Evolutionary conservation across 2,888 invertebrate genomes (phyloP).

Genomic region (Cyaniris semiargus): DNA sequence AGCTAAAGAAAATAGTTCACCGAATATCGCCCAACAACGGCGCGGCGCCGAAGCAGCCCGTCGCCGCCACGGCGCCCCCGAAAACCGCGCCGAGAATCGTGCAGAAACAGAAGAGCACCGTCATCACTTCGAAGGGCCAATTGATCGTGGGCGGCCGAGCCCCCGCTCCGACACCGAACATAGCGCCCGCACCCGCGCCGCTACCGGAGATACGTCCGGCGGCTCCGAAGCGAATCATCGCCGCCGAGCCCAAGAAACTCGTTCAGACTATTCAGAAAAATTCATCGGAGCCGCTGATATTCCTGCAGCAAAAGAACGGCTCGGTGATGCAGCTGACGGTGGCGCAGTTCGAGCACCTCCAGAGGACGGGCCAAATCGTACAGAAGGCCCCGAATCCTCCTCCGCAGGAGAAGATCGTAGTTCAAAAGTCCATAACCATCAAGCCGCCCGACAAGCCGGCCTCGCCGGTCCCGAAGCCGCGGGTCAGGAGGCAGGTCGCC

Average conservation of each 20-base stretch:
- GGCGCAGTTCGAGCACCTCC: slow-evolving; percentile 75
- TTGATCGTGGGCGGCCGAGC: slow-evolving; percentile 74
- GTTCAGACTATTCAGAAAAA: slow-evolving; percentile 64
- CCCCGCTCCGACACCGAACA: slow-evolving; percentile 66
- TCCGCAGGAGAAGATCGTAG: slow-evolving; percentile 58
- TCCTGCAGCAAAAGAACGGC: slow-evolving; percentile 74
- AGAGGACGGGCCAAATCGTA: slow-evolving; percentile 72
- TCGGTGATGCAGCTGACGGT: slow-evolving; percentile 73
- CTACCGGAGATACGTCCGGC: slow-evolving; percentile 68
- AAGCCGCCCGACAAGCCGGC: slow-evolving; percentile 52
- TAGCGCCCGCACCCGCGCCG: slow-evolving; percentile 54
- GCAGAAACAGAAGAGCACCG: slow-evolving; percentile 73
- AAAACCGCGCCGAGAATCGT: slow-evolving; percentile 64
- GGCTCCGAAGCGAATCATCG: slow-evolving; percentile 59
- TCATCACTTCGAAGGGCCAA: slow-evolving; percentile 81
- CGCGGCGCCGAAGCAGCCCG: slow-evolving; percentile 53
- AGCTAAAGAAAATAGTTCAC: slow-evolving; percentile 65
- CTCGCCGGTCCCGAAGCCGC: slow-evolving; percentile 53
- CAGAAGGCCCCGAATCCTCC: slow-evolving; percentile 53
- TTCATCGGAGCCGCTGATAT: slow-evolving; percentile 66
- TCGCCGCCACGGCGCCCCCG: slow-evolving; percentile 49
- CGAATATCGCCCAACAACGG: slow-evolving; percentile 56
- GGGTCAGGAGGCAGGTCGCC: slow-evolving; percentile 55
- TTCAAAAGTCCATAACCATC: slow-evolving; percentile 61
- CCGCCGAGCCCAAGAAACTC: slow-evolving; percentile 64